Evolutionary conservation across 2,888 invertebrate genomes (phyloP), one percentile per base, ranked within the genome.

Genomic region (Eristalis intricaria): DNA sequence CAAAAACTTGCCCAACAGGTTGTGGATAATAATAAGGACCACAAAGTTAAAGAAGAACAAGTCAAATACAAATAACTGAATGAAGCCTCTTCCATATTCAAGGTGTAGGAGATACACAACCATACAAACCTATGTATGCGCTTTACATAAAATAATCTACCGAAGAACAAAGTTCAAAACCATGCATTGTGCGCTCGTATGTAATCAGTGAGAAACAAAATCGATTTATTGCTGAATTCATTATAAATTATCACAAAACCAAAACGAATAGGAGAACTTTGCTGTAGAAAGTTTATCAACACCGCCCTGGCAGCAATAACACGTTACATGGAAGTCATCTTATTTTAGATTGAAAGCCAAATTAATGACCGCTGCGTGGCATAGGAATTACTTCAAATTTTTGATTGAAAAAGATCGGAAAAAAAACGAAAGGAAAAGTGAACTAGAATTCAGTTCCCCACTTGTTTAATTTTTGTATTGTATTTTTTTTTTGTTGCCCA

Each of bases 1-100:
- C 70, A 78, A 66, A 77, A 83, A 87, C 60, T 79, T 43, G 84
- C 80, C 84, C 87, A 87, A 87, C 87, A 87, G 87, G 87, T 87
- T 87, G 76, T 84, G 84, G 68, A 84, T 40, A 38, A 71, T 40
- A 79, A 79, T 60, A 66, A 76, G 64, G 71, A 84, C 65, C 43
- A 32, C 69, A 43, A 40, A 23, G 32, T 56, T 65, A 61, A 80
- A 32, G 61, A 38, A 68, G 74, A 77, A 74, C 1, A 58, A 50
- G 22, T 43, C 32, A 69, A 75, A 76, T 65, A 69, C 32, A 50
- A 43, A 77, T 26, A 69, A 32, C 5, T n/a, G 61, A 58, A 40
- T 26, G 38, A 64, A 70, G 26, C 26, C 40, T n/a, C 22, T 13
- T 38, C 26, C 8, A 40, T 32, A 32, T 32, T 60, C 60, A 60